phyloP scores from a whole-genome alignment of 2,113 vertebrate species.

The Dolichallabes microphthalmus region DNA sequence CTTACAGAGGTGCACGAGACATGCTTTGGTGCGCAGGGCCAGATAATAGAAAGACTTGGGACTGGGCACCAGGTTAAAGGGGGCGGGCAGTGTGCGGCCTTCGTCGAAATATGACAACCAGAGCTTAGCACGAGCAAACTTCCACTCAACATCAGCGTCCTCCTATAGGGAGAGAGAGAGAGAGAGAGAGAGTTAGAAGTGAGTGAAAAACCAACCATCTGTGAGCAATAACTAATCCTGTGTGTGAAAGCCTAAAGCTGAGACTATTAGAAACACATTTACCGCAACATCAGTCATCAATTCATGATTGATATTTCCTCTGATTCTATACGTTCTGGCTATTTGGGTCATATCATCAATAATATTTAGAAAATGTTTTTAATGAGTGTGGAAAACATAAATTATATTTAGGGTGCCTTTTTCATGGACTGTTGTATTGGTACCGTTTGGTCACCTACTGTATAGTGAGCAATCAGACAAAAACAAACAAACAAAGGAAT shows the following conservation, averaged over 20 bases:
- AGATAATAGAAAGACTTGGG: slow-evolving; percentile 98
- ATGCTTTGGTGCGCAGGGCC: slow-evolving; percentile 87
- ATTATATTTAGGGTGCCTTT: background rate
- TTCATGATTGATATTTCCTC: background rate
- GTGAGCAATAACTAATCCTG: slow-evolving; percentile 14
- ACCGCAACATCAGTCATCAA: background rate
- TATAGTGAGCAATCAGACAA: background rate
- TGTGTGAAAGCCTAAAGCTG: background rate
- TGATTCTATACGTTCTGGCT: background rate
- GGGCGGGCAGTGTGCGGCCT: slow-evolving; percentile 91
- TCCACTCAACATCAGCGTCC: slow-evolving; percentile 96
- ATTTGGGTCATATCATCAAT: background rate
- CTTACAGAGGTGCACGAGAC: slow-evolving; percentile 90
- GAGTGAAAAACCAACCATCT: background rate
- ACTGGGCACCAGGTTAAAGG: slow-evolving; percentile 95
- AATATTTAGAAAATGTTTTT: background rate
- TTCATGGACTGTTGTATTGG: background rate
- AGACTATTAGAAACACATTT: slow-evolving; percentile 18
- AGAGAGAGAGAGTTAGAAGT: background rate
- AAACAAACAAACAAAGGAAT: background rate
- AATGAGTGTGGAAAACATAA: background rate
- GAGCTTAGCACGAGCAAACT: slow-evolving; percentile 94
- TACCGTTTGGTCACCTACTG: background rate
- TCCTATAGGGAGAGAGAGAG: slow-evolving; percentile 74
- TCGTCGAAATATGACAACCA: slow-evolving; percentile 98